Evolutionary conservation across 2,888 invertebrate species (phyloP).

Genomic region (Eristalinus sepulchralis): DNA sequence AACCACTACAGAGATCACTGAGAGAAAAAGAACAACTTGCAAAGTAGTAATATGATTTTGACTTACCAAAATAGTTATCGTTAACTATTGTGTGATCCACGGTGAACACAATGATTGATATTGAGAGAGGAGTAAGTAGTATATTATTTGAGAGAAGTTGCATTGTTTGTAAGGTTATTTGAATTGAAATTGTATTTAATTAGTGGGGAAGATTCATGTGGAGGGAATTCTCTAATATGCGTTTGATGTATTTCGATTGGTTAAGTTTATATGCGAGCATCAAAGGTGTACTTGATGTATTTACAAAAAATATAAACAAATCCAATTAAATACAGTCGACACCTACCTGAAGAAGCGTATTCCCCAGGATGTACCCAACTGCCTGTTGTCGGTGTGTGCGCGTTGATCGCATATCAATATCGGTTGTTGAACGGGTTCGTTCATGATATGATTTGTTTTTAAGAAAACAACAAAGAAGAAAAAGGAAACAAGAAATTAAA

Average conservation of each 20-base stretch:
- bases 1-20: neutral
- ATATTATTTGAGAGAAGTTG: conserved; percentile 69
- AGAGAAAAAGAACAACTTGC: neutral
- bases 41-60: conserved; percentile 46
- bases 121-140: conserved; percentile 72
- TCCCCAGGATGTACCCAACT: conserved; percentile 99
- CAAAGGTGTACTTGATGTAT: conserved; percentile 77
- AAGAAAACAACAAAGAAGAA: conserved; percentile 28
- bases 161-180: conserved; percentile 46
- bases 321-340: conserved; percentile 77
- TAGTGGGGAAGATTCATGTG: conserved; percentile 34
- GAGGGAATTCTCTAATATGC: conserved; percentile 19
- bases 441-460: conserved; percentile 42
- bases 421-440: neutral
- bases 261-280: conserved; percentile 50
- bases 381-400: conserved; percentile 81
- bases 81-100: conserved; percentile 87
- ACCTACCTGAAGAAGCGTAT: conserved; percentile 98
- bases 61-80: conserved; percentile 99
- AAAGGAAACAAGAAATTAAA: conserved; percentile 20
- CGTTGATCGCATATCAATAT: neutral
- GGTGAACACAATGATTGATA: conserved; percentile 60
- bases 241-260: conserved; percentile 31
- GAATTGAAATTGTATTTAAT: conserved; percentile 37
- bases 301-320: conserved; percentile 79